These are phyloP conservation scores for Enoplosus armatus DNA, from an alignment of 2,797 vertebrate genomes.

Conservation along the genomic window DNA sequence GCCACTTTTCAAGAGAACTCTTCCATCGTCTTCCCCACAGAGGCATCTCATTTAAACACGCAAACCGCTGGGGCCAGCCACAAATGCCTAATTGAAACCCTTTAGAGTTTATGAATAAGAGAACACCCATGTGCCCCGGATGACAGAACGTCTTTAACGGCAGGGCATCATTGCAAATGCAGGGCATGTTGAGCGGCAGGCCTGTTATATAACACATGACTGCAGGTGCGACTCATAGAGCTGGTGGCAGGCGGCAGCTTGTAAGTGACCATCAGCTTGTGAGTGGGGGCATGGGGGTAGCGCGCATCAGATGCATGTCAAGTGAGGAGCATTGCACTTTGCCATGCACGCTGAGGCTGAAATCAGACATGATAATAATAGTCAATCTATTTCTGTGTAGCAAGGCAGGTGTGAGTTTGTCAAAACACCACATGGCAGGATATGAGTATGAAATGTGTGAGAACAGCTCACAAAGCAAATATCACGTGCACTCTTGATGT, in stretches of 20 bases:
- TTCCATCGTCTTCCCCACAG: constrained; percentile 34
- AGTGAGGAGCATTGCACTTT: constrained; percentile 30
- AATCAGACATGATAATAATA: constrained; percentile 36
- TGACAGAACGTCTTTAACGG: constrained; percentile 60
- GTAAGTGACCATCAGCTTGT: constrained; percentile 64
- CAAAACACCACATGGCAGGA: constrained; percentile 30
- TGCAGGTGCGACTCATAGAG: constrained; percentile 70
- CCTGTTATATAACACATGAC: constrained; percentile 55
- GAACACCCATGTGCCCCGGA: constrained; percentile 42
- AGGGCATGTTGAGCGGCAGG: constrained; percentile 38
- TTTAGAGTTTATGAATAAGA: constrained; percentile 74
- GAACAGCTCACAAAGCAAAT: constrained; percentile 23
- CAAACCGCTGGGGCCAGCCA: constrained; percentile 53
- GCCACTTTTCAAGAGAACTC: constrained; percentile 48
- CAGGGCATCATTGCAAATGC: constrained; percentile 56
- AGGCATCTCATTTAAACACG: constrained; percentile 62
- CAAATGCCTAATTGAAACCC: constrained; percentile 71
- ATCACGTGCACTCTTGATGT: not conserved
- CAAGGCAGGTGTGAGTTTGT: constrained; percentile 37
- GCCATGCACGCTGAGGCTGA: constrained; percentile 6
- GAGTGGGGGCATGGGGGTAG: constrained; percentile 23
- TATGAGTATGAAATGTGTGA: constrained; percentile 15
- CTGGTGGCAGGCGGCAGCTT: constrained; percentile 71
- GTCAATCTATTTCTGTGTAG: constrained; percentile 33
- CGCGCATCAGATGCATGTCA: constrained; percentile 30